A percentile compares a stretch with the other conserved stretches of the same genome.
Evolutionary conservation across 2,113 vertebrate species (phyloP).

Genomic region (Syngnathus floridae): DNA sequence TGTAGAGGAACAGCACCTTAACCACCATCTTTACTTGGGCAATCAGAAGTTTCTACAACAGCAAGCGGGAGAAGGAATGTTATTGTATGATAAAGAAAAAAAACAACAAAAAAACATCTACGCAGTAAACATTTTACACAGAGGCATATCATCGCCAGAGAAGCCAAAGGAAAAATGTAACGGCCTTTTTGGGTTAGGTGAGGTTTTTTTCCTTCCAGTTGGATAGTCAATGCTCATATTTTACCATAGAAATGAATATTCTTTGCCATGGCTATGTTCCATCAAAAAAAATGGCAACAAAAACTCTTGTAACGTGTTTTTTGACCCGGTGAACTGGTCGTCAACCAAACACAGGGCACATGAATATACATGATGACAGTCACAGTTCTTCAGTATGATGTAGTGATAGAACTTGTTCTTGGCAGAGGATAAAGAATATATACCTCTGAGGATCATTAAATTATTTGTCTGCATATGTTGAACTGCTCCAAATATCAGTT

Average conservation of each 20-base stretch:
- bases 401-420: not conserved
- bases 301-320: too few relatives aligned
- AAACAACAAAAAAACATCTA: too few relatives aligned
- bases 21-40: slow-evolving; percentile 88
- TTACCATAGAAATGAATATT: too few relatives aligned
- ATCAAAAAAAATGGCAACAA: too few relatives aligned
- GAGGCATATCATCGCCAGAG: not conserved
- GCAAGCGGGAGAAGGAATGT: not conserved
- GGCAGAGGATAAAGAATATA: not conserved
- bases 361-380: not conserved
- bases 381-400: not conserved
- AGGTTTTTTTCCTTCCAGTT: not conserved
- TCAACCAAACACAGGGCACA: too few relatives aligned
- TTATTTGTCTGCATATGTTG: not conserved
- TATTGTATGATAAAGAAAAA: not conserved
- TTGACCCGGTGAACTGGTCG: too few relatives aligned
- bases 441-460: not conserved
- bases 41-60: slow-evolving; percentile 82
- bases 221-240: not conserved
- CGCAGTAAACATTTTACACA: not conserved
- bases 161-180: not conserved
- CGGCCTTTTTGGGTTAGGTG: not conserved
- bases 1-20: slow-evolving; percentile 90
- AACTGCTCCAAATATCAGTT: too few relatives aligned
- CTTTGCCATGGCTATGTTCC: too few relatives aligned